Base-by-base conservation (phyloP, 2,888 invertebrate species). In the Rhimphoctona megacephalus region DNA sequence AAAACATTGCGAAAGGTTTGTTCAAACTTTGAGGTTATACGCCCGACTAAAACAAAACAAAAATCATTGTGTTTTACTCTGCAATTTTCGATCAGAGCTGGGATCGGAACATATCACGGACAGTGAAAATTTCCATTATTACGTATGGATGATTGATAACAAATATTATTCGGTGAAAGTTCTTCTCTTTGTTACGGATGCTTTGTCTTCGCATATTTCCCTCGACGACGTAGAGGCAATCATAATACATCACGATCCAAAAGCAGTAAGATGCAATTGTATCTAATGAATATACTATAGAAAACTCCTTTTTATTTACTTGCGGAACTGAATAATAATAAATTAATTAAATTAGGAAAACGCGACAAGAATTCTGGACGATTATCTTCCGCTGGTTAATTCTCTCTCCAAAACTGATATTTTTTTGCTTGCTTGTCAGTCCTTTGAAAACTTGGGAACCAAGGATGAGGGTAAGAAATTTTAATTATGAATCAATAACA, bases 111-210 rank as follows among this genome's bases (percentile, higher is more conserved):
- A 89, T n/a, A 81, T 92, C 9, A 87, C 90, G 19, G 88, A 92
- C 25, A 89, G 92, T 77, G 92, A 92, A 22, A 91, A 93, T 72
- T 88, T 93, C 11, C 90, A 92, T 72, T 93, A 94, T 84, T 94
- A 95, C 90, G 92, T 95, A 1, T 96, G 96, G 96, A 94, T 95
- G 86, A 95, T 97, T 85, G 95, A 96, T 88, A 97, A 96, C 57
- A 97, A 97, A 93, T 97, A 97, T 94, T 97, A 97, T 91, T 95
- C 95, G 67, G 95, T 96, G 17, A 95, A 96, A 91, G 95, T 97
- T 49, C 94, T 95, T 87, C 90, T 97, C 30, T 95, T 96, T 90
- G 94, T 95, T 0, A 93, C 96, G 74, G 93, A 95, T 90, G 91
- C 94, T 89, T 94, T 95, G 78, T 94, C 95, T 33, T 94, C 94